Percentiles rank a stretch among this genome's conserved stretches.
These are phyloP conservation scores for Tamias sibiricus DNA, from an alignment of 2,113 vertebrate species.

Conservation along the genomic window DNA sequence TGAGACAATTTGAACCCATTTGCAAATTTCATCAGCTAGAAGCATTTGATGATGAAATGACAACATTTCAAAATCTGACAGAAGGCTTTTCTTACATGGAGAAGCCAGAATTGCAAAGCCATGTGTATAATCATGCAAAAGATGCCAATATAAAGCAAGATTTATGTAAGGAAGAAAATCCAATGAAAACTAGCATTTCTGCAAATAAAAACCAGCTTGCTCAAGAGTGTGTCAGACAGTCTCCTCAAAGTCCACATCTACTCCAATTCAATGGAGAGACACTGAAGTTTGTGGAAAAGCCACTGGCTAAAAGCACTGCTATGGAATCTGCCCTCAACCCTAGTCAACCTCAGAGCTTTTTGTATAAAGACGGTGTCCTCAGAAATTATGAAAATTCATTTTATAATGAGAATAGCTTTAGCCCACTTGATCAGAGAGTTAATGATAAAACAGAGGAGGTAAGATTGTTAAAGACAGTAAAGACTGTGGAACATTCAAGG, in stretches of 20 bases:
- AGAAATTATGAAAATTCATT: not conserved
- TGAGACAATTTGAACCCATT: conserved; percentile 44
- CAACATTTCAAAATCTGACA: conserved; percentile 24
- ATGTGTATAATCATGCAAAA: not conserved
- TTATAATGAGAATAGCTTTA: not conserved
- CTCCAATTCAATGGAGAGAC: not conserved
- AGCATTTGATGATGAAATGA: conserved; percentile 22
- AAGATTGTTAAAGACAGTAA: conserved; percentile 15
- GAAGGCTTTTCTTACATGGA: conserved; percentile 33
- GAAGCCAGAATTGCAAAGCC: conserved; percentile 51
- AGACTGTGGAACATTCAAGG: not conserved
- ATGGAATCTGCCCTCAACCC: not conserved
- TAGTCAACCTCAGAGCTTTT: not conserved
- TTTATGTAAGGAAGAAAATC: conserved; percentile 42
- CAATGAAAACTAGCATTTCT: not conserved
- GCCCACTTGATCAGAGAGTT: not conserved
- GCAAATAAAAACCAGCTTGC: not conserved
- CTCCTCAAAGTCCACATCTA: not conserved
- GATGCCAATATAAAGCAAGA: not conserved
- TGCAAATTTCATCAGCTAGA: conserved; percentile 53
- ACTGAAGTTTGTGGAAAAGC: not conserved
- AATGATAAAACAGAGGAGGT: conserved; percentile 34
- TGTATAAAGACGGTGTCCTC: not conserved
- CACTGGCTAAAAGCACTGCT: not conserved
- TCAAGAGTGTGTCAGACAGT: not conserved